phyloP scores from a whole-genome alignment of 2,113 vertebrate genomes.

The Nymphicus hollandicus region DNA sequence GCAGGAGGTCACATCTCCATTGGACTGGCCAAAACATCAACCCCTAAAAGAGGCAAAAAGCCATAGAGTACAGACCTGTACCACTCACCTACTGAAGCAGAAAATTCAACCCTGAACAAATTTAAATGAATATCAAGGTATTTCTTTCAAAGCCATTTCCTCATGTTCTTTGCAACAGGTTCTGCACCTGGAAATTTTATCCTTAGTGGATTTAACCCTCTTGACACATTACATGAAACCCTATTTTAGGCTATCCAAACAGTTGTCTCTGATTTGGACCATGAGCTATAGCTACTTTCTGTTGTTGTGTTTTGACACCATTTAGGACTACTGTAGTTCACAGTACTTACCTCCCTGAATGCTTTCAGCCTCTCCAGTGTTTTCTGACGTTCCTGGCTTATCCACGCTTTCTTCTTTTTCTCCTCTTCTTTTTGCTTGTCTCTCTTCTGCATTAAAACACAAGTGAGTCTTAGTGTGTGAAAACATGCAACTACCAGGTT shows the following conservation, averaged over 20 bases:
- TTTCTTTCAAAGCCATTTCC: not conserved
- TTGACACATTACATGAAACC: not conserved
- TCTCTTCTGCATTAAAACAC: conserved; percentile 83
- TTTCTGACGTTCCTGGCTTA: conserved; percentile 89
- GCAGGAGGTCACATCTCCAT: not conserved
- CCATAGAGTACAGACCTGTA: not conserved
- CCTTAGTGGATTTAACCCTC: not conserved
- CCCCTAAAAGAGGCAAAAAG: not conserved
- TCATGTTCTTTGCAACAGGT: not conserved
- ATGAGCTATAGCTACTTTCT: not conserved
- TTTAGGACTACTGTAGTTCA: not conserved
- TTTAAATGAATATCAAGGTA: not conserved
- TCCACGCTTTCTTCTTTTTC: conserved; percentile 86
- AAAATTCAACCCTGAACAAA: not conserved
- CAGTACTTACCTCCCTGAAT: conserved; percentile 85
- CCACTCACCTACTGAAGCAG: not conserved
- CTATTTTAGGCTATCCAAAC: not conserved
- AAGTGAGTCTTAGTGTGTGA: not conserved
- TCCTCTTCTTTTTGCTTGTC: conserved; percentile 89
- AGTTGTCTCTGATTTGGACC: not conserved
- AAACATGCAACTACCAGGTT: not conserved
- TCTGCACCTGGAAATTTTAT: not conserved
- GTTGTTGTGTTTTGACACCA: not conserved
- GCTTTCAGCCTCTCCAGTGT: conserved; percentile 88
- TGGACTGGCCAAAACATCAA: not conserved